Evolutionary conservation across 2,797 vertebrate genomes (phyloP).

Genomic region (Enteromius unitaeniatus): DNA sequence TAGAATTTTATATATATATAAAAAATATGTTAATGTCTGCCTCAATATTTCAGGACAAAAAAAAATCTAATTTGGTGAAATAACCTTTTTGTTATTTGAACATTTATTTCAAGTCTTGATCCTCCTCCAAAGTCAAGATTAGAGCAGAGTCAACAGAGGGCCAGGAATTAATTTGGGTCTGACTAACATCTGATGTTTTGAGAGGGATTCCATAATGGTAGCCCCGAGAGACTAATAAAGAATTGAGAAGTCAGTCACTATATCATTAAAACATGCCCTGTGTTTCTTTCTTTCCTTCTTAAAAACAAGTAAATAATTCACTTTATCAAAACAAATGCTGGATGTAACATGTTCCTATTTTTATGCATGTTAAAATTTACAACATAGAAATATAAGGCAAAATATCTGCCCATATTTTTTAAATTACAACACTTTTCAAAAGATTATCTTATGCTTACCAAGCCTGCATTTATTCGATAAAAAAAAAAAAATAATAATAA

Average conservation of each 20-base stretch:
- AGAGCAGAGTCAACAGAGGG: slow-evolving; percentile 9
- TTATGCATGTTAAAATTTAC: not conserved
- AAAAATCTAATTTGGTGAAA: not conserved
- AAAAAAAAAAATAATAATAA: not conserved
- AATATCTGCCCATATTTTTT: not conserved
- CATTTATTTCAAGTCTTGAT: not conserved
- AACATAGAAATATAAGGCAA: not conserved
- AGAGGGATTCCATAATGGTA: slow-evolving; percentile 25
- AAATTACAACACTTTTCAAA: not conserved
- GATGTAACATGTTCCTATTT: not conserved
- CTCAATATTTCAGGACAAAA: not conserved
- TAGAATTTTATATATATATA: too few relatives aligned
- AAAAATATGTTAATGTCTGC: not conserved
- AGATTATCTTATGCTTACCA: not conserved
- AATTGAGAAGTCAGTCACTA: not conserved
- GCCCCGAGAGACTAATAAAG: slow-evolving; percentile 11
- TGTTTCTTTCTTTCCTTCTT: not conserved
- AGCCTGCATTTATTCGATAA: not conserved
- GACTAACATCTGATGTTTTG: slow-evolving; percentile 34
- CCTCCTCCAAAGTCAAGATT: slow-evolving; percentile 11
- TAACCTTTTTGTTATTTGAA: slow-evolving; percentile 7
- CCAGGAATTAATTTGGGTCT: not conserved
- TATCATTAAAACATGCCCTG: not conserved
- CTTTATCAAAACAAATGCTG: not conserved
- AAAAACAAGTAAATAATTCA: not conserved